These are phyloP conservation scores for Chelonus formosanus DNA, from an alignment of 2,888 invertebrate species.

Conservation along the genomic window DNA sequence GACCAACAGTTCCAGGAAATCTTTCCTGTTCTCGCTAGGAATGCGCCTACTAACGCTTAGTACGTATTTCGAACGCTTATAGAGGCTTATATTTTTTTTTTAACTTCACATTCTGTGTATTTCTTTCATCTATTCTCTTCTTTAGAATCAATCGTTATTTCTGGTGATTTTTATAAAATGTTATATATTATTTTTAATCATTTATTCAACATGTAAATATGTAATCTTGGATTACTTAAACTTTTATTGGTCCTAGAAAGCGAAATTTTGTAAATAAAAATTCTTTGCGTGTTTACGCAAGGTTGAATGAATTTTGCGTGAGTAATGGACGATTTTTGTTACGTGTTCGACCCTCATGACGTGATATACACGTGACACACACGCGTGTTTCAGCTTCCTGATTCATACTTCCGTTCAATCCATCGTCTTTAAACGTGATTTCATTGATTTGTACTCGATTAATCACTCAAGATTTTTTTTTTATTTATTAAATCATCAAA, in stretches of 20 bases:
- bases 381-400: constrained; percentile 33
- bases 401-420: constrained; percentile 36
- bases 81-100: neutral
- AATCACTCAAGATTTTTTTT: too few species aligned
- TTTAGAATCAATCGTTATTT: too few species aligned
- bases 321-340: constrained; percentile 25
- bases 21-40: constrained; percentile 30
- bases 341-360: constrained; percentile 29
- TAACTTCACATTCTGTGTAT: too few species aligned
- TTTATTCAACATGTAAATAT: too few species aligned
- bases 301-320: constrained; percentile 24
- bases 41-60: neutral
- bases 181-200: too few species aligned
- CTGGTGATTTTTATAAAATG: too few species aligned
- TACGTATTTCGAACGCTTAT: too few species aligned
- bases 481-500: too few species aligned
- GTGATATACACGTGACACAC: constrained; percentile 37
- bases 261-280: neutral
- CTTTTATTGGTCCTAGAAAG: too few species aligned
- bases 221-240: too few species aligned
- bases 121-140: too few species aligned
- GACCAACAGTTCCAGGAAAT: constrained; percentile 36
- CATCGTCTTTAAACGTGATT: constrained; percentile 13
- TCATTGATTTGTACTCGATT: constrained; percentile 7
- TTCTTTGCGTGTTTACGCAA: constrained; percentile 1